Evolutionary conservation across 2,888 invertebrate genomes (phyloP), one percentile per base, ranked within the genome.

Genomic region (Mesochorus sp.): DNA sequence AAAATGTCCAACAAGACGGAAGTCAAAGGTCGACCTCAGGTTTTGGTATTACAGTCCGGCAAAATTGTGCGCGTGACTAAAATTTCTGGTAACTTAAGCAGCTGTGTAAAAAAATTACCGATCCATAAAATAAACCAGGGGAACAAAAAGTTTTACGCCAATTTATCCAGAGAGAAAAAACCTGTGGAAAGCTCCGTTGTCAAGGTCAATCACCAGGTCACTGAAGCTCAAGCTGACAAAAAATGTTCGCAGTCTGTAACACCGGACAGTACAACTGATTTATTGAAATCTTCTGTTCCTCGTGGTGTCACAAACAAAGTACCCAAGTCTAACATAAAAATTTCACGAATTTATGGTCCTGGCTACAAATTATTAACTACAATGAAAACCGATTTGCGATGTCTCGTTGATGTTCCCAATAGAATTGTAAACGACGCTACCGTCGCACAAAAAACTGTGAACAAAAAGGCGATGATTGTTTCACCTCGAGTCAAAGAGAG

Each of bases 11-110:
- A 44, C 2, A 51, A 24, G 6, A 53, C 31, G 5, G 62, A 64
- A 28, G 1, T 42, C 5, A 62, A 57, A 21, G 53, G 39, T 0
- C 17, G 37, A 21, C 68, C 73, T 0, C 64, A 68, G 17, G 73
- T 78, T 14, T 49, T 68, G 2, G 55, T 77, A 2, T 62, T 77
- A 31, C 77, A 71, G 28, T 74, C 77, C 0, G 74, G 74, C 1
- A 47, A 55, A 4, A 71, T 47, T 10, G 77, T 74, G 77, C 70
- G 62, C 34, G 64, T 80, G 71, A 53, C 67, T 0, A 66, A 80
- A 76, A 6, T 77, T 8, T 49, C 62, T 0, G n/a, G 31, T 4
- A n/a, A n/a, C n/a, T n/a, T n/a, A n/a, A n/a, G n/a, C n/a, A n/a
- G n/a, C n/a, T n/a, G n/a, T n/a, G n/a, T n/a, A n/a, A n/a, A n/a